These are phyloP conservation scores for Brachyalestes nurse DNA, from an alignment of 2,797 vertebrate genomes.

Conservation along the genomic window DNA sequence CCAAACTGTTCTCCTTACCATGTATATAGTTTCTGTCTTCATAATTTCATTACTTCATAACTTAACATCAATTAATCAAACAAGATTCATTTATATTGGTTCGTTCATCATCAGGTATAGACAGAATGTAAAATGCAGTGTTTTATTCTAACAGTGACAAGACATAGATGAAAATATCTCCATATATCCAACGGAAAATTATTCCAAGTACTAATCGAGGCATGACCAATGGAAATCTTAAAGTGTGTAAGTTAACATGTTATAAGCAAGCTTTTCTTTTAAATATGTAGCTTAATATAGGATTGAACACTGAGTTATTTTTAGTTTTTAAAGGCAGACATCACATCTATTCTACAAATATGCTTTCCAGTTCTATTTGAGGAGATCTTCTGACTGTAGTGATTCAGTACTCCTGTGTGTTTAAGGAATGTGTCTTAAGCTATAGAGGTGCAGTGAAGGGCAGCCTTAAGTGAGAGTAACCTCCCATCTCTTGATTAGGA, in stretches of 20 bases:
- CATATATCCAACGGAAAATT: no score
- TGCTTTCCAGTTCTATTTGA: not conserved
- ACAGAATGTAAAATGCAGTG: no score
- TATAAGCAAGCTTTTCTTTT: not conserved
- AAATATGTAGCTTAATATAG: not conserved
- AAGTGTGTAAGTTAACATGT: not conserved
- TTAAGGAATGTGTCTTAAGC: not conserved
- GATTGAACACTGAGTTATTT: not conserved
- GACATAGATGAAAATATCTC: not conserved
- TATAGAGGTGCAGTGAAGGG: constrained; percentile 21
- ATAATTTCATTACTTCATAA: no score
- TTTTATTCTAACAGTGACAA: not conserved
- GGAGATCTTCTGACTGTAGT: not conserved
- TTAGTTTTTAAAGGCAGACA: not conserved
- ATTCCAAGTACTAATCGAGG: not conserved
- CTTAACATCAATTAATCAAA: no score
- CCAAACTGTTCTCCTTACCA: no score
- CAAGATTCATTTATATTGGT: no score
- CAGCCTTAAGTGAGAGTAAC: constrained; percentile 22
- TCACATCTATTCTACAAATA: not conserved
- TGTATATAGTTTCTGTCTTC: no score
- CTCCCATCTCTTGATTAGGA: constrained; percentile 34
- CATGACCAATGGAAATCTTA: not conserved
- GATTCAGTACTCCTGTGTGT: not conserved
- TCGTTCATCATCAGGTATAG: no score